Evolutionary conservation across 92 coral and sea anemone genomes (phyloP).

Genomic region (Plumapathes pennacea): DNA sequence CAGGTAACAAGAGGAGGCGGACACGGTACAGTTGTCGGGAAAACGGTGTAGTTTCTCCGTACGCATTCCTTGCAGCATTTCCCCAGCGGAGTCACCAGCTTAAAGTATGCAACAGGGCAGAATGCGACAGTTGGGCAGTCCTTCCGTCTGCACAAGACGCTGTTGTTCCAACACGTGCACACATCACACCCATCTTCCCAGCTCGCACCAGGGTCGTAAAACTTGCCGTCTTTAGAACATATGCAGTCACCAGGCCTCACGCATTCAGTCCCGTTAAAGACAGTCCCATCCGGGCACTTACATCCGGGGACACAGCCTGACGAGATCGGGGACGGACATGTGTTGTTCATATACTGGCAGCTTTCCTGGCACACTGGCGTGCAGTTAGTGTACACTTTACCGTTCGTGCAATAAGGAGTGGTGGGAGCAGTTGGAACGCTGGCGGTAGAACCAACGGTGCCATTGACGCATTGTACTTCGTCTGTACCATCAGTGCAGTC

Average conservation of each 20-base stretch:
- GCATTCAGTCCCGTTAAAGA: slow-evolving; percentile 82
- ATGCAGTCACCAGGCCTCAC: slow-evolving; percentile 75
- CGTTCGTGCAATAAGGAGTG: slow-evolving; percentile 19
- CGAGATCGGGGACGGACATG: slow-evolving; percentile 28
- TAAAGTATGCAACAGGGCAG: slow-evolving; percentile 53
- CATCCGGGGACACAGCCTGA: slow-evolving; percentile 62
- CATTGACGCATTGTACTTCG: slow-evolving; percentile 16
- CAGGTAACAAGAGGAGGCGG: slow-evolving; percentile 40
- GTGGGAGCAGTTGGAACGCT: slow-evolving; percentile 22
- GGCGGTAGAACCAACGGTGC: slow-evolving; percentile 4
- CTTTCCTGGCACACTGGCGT: slow-evolving; percentile 63
- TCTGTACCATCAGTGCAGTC: slow-evolving; percentile 57
- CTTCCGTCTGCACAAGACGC: slow-evolving; percentile 53
- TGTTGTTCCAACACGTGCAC: slow-evolving; percentile 86
- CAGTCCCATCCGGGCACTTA: slow-evolving; percentile 60
- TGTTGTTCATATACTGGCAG: slow-evolving; percentile 72
- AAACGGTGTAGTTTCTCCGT: slow-evolving; percentile 21
- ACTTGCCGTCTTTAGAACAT: slow-evolving; percentile 46
- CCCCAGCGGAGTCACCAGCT: slow-evolving; percentile 35
- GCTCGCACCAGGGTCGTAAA: slow-evolving; percentile 65
- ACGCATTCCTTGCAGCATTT: slow-evolving; percentile 73
- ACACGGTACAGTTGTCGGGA: slow-evolving; percentile 45
- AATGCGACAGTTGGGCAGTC: slow-evolving; percentile 51
- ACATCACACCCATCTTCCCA: slow-evolving; percentile 69
- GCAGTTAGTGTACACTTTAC: slow-evolving; percentile 54